Conservation (phyloP, 2,888 invertebrate genomes). For the Orchesellides sinensis region DNA sequence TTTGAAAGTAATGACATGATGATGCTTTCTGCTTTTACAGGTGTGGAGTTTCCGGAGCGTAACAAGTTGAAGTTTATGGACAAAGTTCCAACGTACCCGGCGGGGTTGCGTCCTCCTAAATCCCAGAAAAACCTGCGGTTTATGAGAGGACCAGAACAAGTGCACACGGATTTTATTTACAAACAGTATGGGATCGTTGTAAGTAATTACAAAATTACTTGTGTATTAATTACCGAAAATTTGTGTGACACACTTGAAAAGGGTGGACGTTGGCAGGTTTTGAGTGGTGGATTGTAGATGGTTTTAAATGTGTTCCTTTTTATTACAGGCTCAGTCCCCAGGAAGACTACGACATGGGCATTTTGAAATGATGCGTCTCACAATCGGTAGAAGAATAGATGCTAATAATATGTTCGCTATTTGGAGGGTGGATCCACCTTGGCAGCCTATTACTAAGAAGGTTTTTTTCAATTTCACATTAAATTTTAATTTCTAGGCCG, state of each 20-base stretch:
- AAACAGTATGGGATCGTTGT: slow-evolving; percentile 96
- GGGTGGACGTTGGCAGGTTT: too few relatives aligned
- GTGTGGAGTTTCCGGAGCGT: slow-evolving; percentile 85
- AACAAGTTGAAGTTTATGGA: slow-evolving; percentile 84
- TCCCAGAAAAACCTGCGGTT: slow-evolving; percentile 89
- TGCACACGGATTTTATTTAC: slow-evolving; percentile 91
- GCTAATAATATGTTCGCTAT: slow-evolving; percentile 91
- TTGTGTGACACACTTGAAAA: too few relatives aligned
- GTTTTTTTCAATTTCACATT: slow-evolving; percentile 75
- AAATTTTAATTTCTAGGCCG: not conserved
- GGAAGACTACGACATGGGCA: slow-evolving; percentile 89
- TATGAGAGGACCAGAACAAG: slow-evolving; percentile 92
- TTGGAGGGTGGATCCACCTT: slow-evolving; percentile 96
- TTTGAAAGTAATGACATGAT: too few relatives aligned
- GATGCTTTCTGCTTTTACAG: slow-evolving; percentile 78
- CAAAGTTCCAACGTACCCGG: slow-evolving; percentile 84
- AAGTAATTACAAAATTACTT: slow-evolving; percentile 76
- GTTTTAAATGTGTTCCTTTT: slow-evolving; percentile 11
- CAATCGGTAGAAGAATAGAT: slow-evolving; percentile 88
- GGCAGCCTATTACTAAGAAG: slow-evolving; percentile 95
- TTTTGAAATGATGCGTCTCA: slow-evolving; percentile 91
- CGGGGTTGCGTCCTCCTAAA: slow-evolving; percentile 85
- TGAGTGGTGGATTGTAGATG: too few relatives aligned
- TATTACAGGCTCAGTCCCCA: slow-evolving; percentile 87
- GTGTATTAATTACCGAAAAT: not conserved